Base-by-base conservation (phyloP, 2,113 vertebrate species). In the Irena cyanogastra region DNA sequence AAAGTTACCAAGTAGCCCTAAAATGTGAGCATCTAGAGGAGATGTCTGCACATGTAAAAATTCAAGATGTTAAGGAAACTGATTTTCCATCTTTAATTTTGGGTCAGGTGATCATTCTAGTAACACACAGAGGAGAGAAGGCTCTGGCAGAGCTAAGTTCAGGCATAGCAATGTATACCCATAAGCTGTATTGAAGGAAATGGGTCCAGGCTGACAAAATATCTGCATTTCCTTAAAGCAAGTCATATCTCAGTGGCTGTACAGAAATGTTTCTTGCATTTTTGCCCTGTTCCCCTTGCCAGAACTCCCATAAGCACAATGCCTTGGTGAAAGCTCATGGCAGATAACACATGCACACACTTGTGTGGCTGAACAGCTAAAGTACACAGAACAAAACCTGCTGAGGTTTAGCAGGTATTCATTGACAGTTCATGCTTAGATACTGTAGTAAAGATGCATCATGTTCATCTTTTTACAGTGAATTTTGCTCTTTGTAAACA, bases 401-500 rank as follows among this genome's bases (percentile, higher is more conserved):
- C n/a, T 74, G 59, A 39, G 12, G 10, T 63, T 74, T 74, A 66
- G 39, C 22, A 90, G 61, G 12, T 2, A 1, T 92, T 63, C 15
- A 60, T 10, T 63, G 39, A 6, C 24, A 50, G 44, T 27, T 20
- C 13, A 7, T 41, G 12, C 24, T 49, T 53, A 70, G 23, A 50
- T 70, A 41, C 26, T 3, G 1, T 39, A 6, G 15, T 19, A 47
- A 52, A 21, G 9, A 11, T 63, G 30, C 22, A 52, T 79, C 30
- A 5, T 24, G 6, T 53, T 53, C 0, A 49, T 41, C 24, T 85
- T 81, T 81, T 80, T 69, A 71, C 54, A 52, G 16, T 76, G 15
- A 56, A 7, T 87, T 70, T 28, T 87, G 12, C 70, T 94, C 41
- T 83, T 59, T 68, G 20, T 78, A 96, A 98, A 95, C 95, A 98